Conservation (phyloP, 1,140 invertebrate species). For the Plectrocnemia conspersa region DNA sequence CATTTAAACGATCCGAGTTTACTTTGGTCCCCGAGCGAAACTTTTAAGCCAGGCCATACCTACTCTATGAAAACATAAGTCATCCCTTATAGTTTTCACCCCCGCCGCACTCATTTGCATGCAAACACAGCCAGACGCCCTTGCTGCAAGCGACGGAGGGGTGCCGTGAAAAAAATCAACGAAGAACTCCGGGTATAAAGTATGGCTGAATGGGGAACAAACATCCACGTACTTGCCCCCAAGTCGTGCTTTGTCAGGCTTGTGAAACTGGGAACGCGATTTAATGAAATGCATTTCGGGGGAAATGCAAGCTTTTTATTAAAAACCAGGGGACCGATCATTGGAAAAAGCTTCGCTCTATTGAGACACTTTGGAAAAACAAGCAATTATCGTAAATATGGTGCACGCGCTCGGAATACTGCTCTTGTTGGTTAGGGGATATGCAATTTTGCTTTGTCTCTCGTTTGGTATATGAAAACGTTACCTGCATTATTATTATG, state of each 20-base stretch:
- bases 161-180: constrained; percentile 10
- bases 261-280: neutral
- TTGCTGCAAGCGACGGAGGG: neutral
- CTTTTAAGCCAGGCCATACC: too few relatives aligned
- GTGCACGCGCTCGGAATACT: too few relatives aligned
- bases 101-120: constrained; percentile 20
- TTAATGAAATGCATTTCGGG: constrained; percentile 14
- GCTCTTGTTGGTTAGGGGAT: too few relatives aligned
- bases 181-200: constrained; percentile 1
- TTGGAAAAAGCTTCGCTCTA: too few relatives aligned
- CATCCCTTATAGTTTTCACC: constrained; percentile 16
- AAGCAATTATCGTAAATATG: too few relatives aligned
- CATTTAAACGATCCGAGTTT: too few relatives aligned
- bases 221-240: constrained; percentile 9
- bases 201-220: constrained; percentile 12
- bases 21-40: too few relatives aligned
- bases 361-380: too few relatives aligned
- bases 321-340: neutral
- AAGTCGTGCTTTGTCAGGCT: constrained; percentile 6
- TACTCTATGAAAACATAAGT: constrained; percentile 8
- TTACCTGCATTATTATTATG: too few relatives aligned
- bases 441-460: too few relatives aligned
- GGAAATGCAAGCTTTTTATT: neutral
- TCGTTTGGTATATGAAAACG: too few relatives aligned
- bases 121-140: constrained; percentile 17